These are phyloP conservation scores for Tetropium fuscum DNA, from an alignment of 2,888 invertebrate species.

Conservation along the genomic window DNA sequence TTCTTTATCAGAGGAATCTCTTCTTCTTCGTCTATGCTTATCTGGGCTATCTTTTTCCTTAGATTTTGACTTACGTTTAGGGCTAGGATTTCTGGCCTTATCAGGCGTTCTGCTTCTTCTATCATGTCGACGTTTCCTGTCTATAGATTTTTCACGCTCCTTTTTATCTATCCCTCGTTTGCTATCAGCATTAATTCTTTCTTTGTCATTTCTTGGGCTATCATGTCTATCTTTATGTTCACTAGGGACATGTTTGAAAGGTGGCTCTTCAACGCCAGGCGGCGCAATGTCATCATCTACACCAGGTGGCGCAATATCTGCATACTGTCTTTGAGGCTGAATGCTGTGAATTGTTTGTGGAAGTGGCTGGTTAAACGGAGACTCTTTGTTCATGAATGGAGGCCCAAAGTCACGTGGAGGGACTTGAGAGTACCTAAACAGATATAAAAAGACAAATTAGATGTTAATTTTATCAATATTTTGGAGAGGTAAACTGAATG, in stretches of 20 bases:
- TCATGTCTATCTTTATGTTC: constrained; percentile 32
- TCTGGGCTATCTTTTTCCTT: constrained; percentile 60
- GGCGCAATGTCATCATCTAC: constrained; percentile 71
- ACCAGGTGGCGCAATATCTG: constrained; percentile 50
- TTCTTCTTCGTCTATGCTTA: constrained; percentile 58
- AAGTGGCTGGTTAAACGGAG: constrained; percentile 47
- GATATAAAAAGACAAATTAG: constrained; percentile 39
- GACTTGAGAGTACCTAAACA: constrained; percentile 56
- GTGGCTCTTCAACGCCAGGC: constrained; percentile 74
- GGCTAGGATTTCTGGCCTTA: constrained; percentile 54
- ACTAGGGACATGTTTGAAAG: constrained; percentile 69
- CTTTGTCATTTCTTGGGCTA: constrained; percentile 38
- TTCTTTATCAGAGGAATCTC: constrained; percentile 52
- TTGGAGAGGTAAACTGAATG: constrained; percentile 5
- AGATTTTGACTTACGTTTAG: constrained; percentile 63
- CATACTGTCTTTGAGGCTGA: constrained; percentile 47
- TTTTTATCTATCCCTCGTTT: constrained; percentile 26
- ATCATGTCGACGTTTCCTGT: constrained; percentile 40
- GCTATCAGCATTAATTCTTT: constrained; percentile 33
- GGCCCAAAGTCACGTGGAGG: constrained; percentile 47
- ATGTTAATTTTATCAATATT: constrained; percentile 1
- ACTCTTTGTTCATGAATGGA: constrained; percentile 45
- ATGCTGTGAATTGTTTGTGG: constrained; percentile 47
- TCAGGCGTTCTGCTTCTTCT: constrained; percentile 50
- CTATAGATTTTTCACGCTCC: constrained; percentile 33